Percentiles rank a stretch among this genome's conserved stretches.
phyloP scores from a whole-genome alignment of 1,140 invertebrate genomes.

The Drosophila tropicalis region DNA sequence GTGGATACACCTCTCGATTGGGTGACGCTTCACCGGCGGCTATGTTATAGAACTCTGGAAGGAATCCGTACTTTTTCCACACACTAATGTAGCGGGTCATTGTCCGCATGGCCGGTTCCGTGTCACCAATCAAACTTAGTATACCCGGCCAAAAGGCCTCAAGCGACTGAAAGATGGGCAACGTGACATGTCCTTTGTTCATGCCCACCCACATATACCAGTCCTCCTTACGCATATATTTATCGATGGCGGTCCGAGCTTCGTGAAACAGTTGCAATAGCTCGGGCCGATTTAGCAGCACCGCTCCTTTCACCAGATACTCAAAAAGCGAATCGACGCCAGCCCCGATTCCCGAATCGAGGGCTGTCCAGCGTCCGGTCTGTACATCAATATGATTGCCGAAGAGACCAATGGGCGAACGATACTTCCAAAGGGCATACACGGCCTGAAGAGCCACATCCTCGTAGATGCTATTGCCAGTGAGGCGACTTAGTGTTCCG shows the following conservation, averaged over 20 bases:
- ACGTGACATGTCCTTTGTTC: constrained; percentile 96
- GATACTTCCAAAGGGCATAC: constrained; percentile 92
- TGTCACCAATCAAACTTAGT: constrained; percentile 94
- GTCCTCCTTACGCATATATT: constrained; percentile 96
- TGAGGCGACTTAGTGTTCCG: constrained; percentile 96
- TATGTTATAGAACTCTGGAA: constrained; percentile 99
- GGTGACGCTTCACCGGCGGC: constrained; percentile 91
- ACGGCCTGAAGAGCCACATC: constrained; percentile 96
- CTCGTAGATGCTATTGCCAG: constrained; percentile 97
- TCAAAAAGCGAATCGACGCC: constrained; percentile 99
- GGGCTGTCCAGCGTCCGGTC: constrained; percentile 97
- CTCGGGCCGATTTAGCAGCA: constrained; percentile 91
- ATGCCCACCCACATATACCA: constrained; percentile 99
- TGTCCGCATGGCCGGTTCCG: constrained; percentile 95
- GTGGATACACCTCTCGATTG: constrained; percentile 96
- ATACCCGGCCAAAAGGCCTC: constrained; percentile 99
- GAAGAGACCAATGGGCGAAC: constrained; percentile 94
- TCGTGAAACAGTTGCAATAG: constrained; percentile 96
- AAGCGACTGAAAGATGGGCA: constrained; percentile 98
- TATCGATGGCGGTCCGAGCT: constrained; percentile 91
- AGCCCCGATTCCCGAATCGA: constrained; percentile 96
- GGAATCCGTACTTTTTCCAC: constrained; percentile 98
- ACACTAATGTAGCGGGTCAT: constrained; percentile 98
- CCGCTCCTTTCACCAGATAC: constrained; percentile 97
- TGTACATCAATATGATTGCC: constrained; percentile 99